Evolutionary conservation across 2,888 invertebrate species (phyloP), one percentile per base, ranked within the genome.

Genomic region (Scaptomyza cyrtandrae): DNA sequence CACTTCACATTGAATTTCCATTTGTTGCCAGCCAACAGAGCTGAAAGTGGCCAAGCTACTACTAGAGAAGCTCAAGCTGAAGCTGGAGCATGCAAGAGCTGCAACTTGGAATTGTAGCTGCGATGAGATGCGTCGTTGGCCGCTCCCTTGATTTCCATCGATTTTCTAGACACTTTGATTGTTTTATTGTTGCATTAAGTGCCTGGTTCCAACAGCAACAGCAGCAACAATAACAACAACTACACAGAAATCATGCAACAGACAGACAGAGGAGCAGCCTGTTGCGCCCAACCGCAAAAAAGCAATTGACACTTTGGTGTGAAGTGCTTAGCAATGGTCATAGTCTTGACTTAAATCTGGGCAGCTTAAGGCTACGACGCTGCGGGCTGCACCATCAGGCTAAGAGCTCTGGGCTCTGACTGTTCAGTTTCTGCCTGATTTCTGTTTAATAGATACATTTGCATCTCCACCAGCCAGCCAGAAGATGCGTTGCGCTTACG

Each of bases 161-260:
- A 86, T 86, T 86, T 88, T 86, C 85, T 88, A 87, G 85, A 86
- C 85, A 88, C 85, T 84, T 83, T 86, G 85, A 86, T 86, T 86
- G 85, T 86, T 86, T 86, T 86, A 86, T 86, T 86, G 85, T 86
- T 86, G 89, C 87, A 86, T 88, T 86, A 86, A 86, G 85, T 86
- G 87, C 70, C 74, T 69, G 70, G 65, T 46, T 56, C 58, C 55
- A 52, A 43, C 35, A 53, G 52, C 48, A 41, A 37, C 13, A n/a
- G 50, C 53, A 14, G 24, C 45, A 48, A 27, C 31, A 54, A 27
- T 49, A 19, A 33, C 48, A 55, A 19, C 19, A 19, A 37, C 16
- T 5, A 7, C 6, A n/a, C 37, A 58, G 44, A 46, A 41, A 19
- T 39, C 33, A 46, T 39, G 60, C 19, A 19, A 29, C 16, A 1